Base-by-base conservation (phyloP, 2,797 vertebrate species). In the Brachymystax lenok region DNA sequence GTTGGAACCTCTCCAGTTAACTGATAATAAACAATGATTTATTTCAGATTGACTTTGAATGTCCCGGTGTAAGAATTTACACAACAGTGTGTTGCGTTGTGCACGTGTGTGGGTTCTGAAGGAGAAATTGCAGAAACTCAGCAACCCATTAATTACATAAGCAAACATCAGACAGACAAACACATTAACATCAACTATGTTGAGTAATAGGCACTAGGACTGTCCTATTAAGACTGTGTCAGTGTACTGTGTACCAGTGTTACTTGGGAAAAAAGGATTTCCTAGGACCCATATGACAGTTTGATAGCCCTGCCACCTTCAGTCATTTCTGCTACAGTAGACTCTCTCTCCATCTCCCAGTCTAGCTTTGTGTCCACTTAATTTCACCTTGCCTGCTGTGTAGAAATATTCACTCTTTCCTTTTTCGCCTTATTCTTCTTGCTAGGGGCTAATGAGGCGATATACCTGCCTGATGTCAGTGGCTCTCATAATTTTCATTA, bases 101-200 rank as follows among this genome's bases (percentile, higher is more conserved):
- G 19, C 19, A 21, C 56, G n/a, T 17, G 56, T 13, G 63, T 66
- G 24, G 8, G 63, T 66, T 66, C 21, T 27, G 4, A 66, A 14
- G 63, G 27, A 28, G 21, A 30, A 16, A 28, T 21, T 12, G 10
- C 12, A 4, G 63, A 66, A 7, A 30, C 3, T 27, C 24, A 13
- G 63, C 24, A 24, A 66, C 27, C 63, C 24, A 66, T 66, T 66
- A 66, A 66, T 66, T n/a, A 66, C 6, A 66, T 66, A 66, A 66
- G 13, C 10, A 66, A 30, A 13, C 12, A 66, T 66, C 24, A 66
- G 63, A 66, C 19, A 19, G 54, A 19, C 19, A 59, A 59, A 59
- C 63, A 28, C 24, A 30, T 13, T 66, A n/a, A 66, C 63, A 66
- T n/a, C 7, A 59, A 21, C 19, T n/a, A 59, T 7, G 5, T 59